Evolutionary conservation across 2,888 invertebrate species (phyloP).

Genomic region (Polyommatus icarus): DNA sequence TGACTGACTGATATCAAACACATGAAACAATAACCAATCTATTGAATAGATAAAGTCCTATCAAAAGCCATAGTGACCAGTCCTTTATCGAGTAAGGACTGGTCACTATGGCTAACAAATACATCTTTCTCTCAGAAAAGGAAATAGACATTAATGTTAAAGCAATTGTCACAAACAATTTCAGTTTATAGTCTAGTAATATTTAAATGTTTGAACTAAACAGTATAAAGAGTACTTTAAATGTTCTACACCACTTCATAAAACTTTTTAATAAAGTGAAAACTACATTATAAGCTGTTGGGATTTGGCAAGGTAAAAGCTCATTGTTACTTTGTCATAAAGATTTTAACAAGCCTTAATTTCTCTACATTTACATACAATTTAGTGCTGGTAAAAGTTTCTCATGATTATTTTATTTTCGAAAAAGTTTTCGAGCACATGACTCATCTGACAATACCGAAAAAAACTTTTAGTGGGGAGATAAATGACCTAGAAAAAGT

Average conservation of each 20-base stretch:
- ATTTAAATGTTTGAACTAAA: no score
- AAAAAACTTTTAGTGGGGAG: no score
- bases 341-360: neutral
- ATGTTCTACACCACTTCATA: no score
- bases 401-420: neutral
- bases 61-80: neutral
- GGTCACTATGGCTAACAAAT: no score
- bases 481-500: no score
- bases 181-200: no score
- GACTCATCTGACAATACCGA: neutral
- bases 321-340: neutral
- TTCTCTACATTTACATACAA: constrained; percentile 14
- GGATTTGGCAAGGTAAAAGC: neutral
- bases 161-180: no score
- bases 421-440: neutral
- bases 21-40: neutral
- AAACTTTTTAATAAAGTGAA: neutral
- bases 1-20: neutral
- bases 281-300: neutral
- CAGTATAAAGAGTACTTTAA: no score
- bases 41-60: neutral
- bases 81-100: no score
- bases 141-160: no score
- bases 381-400: neutral
- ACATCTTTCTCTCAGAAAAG: no score